A percentile compares a stretch with the other conserved stretches of the same genome.
phyloP scores from a whole-genome alignment of 1,140 invertebrate species.

The Macrotrachela quadricornifera region DNA sequence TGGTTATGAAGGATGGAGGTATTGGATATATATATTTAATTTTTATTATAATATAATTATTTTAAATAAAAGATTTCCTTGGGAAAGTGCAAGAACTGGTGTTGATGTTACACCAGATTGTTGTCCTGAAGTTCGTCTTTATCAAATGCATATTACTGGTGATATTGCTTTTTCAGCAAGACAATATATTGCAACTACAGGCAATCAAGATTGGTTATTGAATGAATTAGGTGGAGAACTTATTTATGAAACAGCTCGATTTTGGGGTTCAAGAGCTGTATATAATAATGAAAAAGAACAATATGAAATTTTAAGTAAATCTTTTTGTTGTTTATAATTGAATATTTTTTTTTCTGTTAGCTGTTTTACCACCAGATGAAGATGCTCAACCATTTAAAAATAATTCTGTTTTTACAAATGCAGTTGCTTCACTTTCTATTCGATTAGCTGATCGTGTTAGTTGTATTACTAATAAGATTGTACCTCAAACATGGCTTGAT shows the following conservation, averaged over 20 bases:
- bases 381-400: slow-evolving; percentile 20
- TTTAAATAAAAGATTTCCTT: no score
- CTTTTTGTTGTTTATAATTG: not conserved
- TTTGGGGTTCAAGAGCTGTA: slow-evolving; percentile 19
- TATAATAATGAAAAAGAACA: slow-evolving; percentile 10
- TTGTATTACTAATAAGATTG: not conserved
- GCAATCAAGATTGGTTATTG: slow-evolving; percentile 13
- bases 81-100: slow-evolving; percentile 9
- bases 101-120: slow-evolving; percentile 22
- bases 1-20: no score
- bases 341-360: slow-evolving; percentile 13
- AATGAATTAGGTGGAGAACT: slow-evolving; percentile 13
- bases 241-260: slow-evolving; percentile 25
- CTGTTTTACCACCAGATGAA: slow-evolving; percentile 34
- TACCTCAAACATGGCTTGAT: slow-evolving; percentile 5
- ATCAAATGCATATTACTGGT: slow-evolving; percentile 29
- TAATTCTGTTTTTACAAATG: slow-evolving; percentile 31
- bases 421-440: slow-evolving; percentile 20
- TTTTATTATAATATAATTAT: slow-evolving; percentile 3
- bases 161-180: slow-evolving; percentile 29
- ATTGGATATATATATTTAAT: slow-evolving; percentile 4
- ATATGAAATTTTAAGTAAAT: slow-evolving; percentile 17
- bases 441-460: slow-evolving; percentile 13
- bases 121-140: slow-evolving; percentile 16
- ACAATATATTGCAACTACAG: slow-evolving; percentile 25